Evolutionary conservation across 1,140 invertebrate genomes (phyloP).

Genomic region (Drosophila santomea): DNA sequence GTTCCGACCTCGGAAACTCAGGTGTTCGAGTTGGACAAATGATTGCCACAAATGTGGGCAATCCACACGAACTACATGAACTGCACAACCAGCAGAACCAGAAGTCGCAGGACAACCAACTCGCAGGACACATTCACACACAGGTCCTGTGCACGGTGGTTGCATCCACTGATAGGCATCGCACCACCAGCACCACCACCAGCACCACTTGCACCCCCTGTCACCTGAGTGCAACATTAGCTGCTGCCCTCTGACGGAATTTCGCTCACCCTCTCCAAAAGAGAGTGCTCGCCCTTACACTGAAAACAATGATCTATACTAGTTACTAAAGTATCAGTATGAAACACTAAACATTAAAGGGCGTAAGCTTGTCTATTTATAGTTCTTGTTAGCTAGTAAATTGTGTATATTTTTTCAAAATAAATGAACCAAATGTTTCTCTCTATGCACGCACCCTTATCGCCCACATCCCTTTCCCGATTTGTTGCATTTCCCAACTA

Average conservation of each 20-base stretch:
- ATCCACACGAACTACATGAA: neutral
- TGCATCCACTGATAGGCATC: constrained; percentile 71
- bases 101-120: neutral
- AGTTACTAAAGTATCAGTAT: too few species aligned
- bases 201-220: constrained; percentile 34
- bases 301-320: neutral
- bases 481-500: constrained; percentile 44
- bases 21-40: constrained; percentile 45
- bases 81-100: constrained; percentile 11
- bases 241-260: constrained; percentile 43
- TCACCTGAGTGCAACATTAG: neutral
- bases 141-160: constrained; percentile 68
- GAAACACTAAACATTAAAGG: neutral
- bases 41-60: constrained; percentile 24
- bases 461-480: constrained; percentile 12
- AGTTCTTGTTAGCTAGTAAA: too few species aligned
- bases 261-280: constrained; percentile 23
- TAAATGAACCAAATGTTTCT: neutral
- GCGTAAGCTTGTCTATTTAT: neutral
- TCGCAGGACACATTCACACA: constrained; percentile 31
- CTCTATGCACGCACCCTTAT: constrained; percentile 23
- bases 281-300: constrained; percentile 9
- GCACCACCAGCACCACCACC: constrained; percentile 26
- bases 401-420: too few species aligned
- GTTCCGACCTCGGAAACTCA: constrained; percentile 36